Percentiles rank a stretch among this genome's conserved stretches.
Conservation (phyloP, 2,888 invertebrate genomes). For the Odontocolon sp. region DNA sequence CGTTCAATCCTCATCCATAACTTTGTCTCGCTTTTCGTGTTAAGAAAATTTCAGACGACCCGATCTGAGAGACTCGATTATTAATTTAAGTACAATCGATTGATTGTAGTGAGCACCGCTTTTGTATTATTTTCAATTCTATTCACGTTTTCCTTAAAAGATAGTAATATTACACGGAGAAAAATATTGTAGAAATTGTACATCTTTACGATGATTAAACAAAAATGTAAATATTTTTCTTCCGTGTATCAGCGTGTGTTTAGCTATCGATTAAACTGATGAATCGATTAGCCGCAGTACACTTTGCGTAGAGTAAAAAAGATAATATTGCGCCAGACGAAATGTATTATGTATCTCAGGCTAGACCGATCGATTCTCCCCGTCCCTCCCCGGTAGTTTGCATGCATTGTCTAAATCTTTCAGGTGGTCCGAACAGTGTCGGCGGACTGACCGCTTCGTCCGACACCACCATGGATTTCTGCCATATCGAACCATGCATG, state of each 20-base stretch:
- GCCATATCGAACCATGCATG: slow-evolving; percentile 91
- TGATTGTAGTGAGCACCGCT: slow-evolving; percentile 43
- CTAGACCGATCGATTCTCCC: background rate
- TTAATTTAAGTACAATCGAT: slow-evolving; percentile 5
- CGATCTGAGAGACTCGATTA: background rate
- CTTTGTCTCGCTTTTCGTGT: too few relatives aligned
- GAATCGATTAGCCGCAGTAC: too few relatives aligned
- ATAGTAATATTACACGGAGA: background rate
- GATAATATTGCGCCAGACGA: slow-evolving; percentile 33
- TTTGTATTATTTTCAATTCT: slow-evolving; percentile 21
- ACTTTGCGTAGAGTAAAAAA: too few relatives aligned
- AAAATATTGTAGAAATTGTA: background rate
- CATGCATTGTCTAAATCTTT: slow-evolving; percentile 69
- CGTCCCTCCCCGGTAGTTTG: slow-evolving; percentile 63
- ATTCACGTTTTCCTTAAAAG: slow-evolving; percentile 12
- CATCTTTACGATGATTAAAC: too few relatives aligned
- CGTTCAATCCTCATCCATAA: too few relatives aligned
- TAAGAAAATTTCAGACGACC: background rate
- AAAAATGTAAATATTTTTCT: too few relatives aligned
- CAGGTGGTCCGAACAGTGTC: slow-evolving; percentile 75
- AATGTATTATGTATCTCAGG: background rate
- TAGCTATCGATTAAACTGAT: too few relatives aligned
- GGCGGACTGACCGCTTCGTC: slow-evolving; percentile 69
- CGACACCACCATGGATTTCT: slow-evolving; percentile 84
- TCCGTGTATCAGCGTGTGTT: slow-evolving; percentile 29